These are phyloP conservation scores for Chrysopa pallens DNA, from an alignment of 1,140 invertebrate species.

Conservation along the genomic window DNA sequence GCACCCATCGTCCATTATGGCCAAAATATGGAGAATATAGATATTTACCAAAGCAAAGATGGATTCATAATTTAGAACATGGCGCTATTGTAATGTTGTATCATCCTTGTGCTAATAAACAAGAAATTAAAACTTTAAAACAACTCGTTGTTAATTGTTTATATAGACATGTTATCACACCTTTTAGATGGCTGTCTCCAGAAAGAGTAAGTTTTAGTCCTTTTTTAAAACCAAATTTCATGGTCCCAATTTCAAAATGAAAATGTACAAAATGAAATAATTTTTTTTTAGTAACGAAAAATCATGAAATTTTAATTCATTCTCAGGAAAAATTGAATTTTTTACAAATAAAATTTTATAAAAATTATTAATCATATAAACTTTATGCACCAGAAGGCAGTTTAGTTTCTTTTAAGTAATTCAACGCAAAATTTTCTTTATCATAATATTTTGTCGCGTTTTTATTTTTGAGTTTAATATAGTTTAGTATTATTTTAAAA, in stretches of 20 bases:
- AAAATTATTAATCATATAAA: too few species aligned
- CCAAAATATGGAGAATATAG: constrained; percentile 67
- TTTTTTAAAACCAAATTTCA: background rate
- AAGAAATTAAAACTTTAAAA: constrained; percentile 42
- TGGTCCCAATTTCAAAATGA: background rate
- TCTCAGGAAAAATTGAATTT: too few species aligned
- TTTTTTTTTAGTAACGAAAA: too few species aligned
- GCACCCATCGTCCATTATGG: constrained; percentile 63
- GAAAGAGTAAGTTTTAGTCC: constrained; percentile 33
- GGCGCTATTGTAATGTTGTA: constrained; percentile 72
- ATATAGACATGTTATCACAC: constrained; percentile 63
- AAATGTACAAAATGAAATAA: too few species aligned
- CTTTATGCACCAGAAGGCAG: too few species aligned
- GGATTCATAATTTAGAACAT: constrained; percentile 75
- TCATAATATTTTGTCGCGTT: too few species aligned
- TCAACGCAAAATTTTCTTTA: too few species aligned
- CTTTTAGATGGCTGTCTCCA: constrained; percentile 38
- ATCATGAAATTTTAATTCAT: too few species aligned
- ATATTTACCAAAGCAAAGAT: constrained; percentile 65
- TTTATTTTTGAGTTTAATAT: too few species aligned
- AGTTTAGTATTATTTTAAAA: too few species aligned
- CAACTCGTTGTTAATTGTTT: constrained; percentile 49
- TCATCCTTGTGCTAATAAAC: constrained; percentile 65
- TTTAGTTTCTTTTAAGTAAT: too few species aligned
- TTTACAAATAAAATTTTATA: too few species aligned